Base-by-base conservation (phyloP, 1,140 invertebrate species). In the Copidosoma floridanum region DNA sequence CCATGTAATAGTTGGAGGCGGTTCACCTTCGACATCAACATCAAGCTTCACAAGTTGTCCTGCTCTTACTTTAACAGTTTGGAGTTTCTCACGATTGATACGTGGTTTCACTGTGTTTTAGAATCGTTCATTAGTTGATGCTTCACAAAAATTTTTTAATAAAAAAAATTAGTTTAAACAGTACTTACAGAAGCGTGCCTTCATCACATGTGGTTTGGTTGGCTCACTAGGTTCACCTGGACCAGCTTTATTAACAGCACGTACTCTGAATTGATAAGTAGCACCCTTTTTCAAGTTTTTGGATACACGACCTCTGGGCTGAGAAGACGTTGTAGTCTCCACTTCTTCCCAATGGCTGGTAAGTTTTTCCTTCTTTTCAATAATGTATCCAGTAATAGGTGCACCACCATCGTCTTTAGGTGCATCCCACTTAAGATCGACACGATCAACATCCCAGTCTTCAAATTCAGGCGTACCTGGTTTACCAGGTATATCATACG, bases 321-420 rank as follows among this genome's bases (percentile, higher is more conserved):
- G 85, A 5, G 92, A 85, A n/a, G 87, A 88, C 69, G 85, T 84
- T 3, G 91, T 93, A 40, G 85, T 86, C n/a, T 89, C 82, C 63
- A 93, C 88, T 81, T 95, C 92, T 71, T 93, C 91, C 94, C 95
- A 98, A 24, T 86, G 83, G 7, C 86, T 85, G 2, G 90, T 89
- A 63, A 91, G 91, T 75, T 95, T 95, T 69, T 97, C 94, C 75
- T 95, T 97, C 83, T 95, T 97, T 80, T 99, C 97, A 71, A 99
- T 92, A 51, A 99, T 84, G 71, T 99, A 99, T 41, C 93, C 91
- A 40, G 88, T 92, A 69, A 99, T 98, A 32, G 96, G 93, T 12
- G 94, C 94, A 38, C 97, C 96, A 24, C 95, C 95, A 66, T 88
- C 92, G 67, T 85, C 84, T 68, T 91, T 92, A 1, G 97, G 97